Base-by-base conservation (phyloP, 2,113 vertebrate species). In the Odontesthes bonariensis region DNA sequence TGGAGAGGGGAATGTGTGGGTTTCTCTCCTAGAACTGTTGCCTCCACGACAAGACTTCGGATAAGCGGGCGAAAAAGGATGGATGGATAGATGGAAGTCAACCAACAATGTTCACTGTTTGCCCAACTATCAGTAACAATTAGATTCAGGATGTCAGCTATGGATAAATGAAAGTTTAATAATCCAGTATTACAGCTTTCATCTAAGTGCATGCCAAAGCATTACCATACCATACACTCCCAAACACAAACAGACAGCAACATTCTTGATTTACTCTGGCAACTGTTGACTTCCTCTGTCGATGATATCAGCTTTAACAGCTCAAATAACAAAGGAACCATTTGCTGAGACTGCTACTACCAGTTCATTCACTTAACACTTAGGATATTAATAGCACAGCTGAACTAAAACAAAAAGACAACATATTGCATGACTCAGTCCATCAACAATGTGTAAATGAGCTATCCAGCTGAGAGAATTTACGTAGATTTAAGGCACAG, bases 371-470 rank as follows among this genome's bases (percentile, higher is more conserved):
- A 64, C 22, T 49, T 42, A 62, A 71, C 58, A 73, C 40, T 46
- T 6, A 60, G 75, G 85, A 87, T 79, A 84, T 89, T 72, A 70
- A 66, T 38, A 76, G 60, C 80, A 31, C 72, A 71, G 83, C 74
- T 73, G 75, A 47, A 12, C 63, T 75, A 17, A 83, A 87, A 87
- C 85, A 89, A 85, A 79, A 56, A 52, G 54, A 38, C 69, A 40
- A 44, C 42, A 53, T 17, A 60, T 49, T 40, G 8, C 17, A 46
- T 20, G 16, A 77, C 54, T 13, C 40, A 84, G 56, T 84, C 3
- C 35, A 81, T 84, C 73, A 82, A 77, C 77, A 70, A 46, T 27
- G 22, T 57, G 62, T 12, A 75, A 66, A 83, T 79, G 52, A 69
- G 35, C 12, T 16, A 47, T 65, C 22, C 55, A 70, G 4, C 58